Evolutionary conservation across 2,888 invertebrate species (phyloP), one percentile per base, ranked within the genome.

Genomic region (Ophion ventricosus): DNA sequence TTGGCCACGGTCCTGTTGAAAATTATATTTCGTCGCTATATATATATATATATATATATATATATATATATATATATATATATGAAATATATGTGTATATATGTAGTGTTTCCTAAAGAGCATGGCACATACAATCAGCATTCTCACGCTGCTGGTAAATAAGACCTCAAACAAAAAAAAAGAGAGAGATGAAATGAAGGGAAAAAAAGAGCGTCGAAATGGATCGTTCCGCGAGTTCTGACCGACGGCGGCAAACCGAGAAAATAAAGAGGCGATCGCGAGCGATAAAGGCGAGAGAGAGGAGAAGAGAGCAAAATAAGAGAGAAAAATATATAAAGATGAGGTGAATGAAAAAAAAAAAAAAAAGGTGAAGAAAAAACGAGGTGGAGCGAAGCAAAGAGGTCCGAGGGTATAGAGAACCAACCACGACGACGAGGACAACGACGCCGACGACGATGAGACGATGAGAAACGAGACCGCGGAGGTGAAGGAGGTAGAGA

Each of bases 111-210:
- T 43, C 64, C 29, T 17, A 25, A 59, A 40, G 59, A 25, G 73
- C 14, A 25, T 26, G 40, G 25, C 57, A 57, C 35, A 40, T 25
- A 61, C 17, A 26, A 61, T 74, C 73, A 49, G 20, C 26, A 63
- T 84, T 85, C 82, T 82, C 81, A 83, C 81, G 81, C 78, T 49
- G 43, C 11, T 25, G 70, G 54, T 72, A 23, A 74, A 78, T 64
- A 70, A 69, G 63, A 69, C 67, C 56, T n/a, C 25, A 25, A 69
- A 23, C 49, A n/a, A 35, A 54, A 35, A 35, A 10, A 20, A 25
- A 54, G 29, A 57, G 59, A 69, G 64, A 26, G 25, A 23, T 54
- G 56, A 43, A 20, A 26, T 23, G 61, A 74, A 64, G 17, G 23
- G 35, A 29, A 59, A 23, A 79, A 80, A 59, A 77, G 57, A 73